Evolutionary conservation across 1,140 invertebrate species (phyloP).

Genomic region (Drosophila kohkoa): DNA sequence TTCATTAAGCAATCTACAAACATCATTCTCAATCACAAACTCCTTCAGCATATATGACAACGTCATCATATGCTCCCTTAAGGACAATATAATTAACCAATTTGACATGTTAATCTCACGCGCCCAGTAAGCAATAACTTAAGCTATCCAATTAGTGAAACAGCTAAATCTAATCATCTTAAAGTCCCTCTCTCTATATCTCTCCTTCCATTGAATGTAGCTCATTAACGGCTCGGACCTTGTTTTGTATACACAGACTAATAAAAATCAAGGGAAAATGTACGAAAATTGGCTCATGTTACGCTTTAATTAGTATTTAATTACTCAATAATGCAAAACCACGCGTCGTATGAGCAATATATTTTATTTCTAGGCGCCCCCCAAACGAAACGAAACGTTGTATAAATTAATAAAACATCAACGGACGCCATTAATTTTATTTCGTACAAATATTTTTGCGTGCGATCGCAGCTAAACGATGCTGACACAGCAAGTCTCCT

Average conservation of each 20-base stretch:
- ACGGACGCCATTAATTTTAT: constrained; percentile 78
- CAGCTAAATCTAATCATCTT: constrained; percentile 42
- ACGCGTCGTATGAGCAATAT: constrained; percentile 77
- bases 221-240: constrained; percentile 23
- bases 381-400: constrained; percentile 30
- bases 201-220: neutral
- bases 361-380: constrained; percentile 65
- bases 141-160: constrained; percentile 39
- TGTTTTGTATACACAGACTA: neutral
- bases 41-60: neutral
- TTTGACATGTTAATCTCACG: constrained; percentile 22
- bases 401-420: constrained; percentile 84
- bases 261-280: constrained; percentile 27
- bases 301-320: constrained; percentile 83
- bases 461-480: constrained; percentile 72
- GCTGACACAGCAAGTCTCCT: constrained; percentile 38
- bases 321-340: constrained; percentile 80
- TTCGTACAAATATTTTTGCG: constrained; percentile 81
- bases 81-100: constrained; percentile 12
- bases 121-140: constrained; percentile 29
- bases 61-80: neutral
- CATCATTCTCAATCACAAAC: neutral
- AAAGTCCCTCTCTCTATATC: neutral
- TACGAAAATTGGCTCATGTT: constrained; percentile 64
- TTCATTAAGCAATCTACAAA: no score